A percentile compares a stretch with the other conserved stretches of the same genome.
Evolutionary conservation across 2,797 vertebrate species (phyloP).

Genomic region (Notolabrus celidotus): DNA sequence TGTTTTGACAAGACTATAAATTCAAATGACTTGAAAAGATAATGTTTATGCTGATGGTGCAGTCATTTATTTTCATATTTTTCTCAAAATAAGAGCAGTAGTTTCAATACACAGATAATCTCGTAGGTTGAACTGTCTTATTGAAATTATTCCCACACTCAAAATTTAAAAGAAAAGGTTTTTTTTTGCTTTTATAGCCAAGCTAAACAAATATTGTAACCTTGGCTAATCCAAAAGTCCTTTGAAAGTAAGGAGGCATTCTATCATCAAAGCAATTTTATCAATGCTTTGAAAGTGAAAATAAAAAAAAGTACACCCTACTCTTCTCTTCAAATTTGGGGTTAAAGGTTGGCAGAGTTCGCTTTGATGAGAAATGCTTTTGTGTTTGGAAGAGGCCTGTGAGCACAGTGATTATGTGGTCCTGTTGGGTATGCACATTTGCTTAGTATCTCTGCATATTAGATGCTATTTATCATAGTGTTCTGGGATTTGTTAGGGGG

Average conservation of each 20-base stretch:
- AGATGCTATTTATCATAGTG: constrained; percentile 31
- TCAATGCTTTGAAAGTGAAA: constrained; percentile 3
- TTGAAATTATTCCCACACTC: constrained; percentile 7
- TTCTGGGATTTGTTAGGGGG: no score
- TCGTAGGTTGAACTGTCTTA: constrained; percentile 16
- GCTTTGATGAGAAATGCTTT: constrained; percentile 9
- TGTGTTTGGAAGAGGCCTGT: constrained; percentile 1
- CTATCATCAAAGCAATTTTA: background rate
- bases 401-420: no score
- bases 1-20: background rate
- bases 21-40: background rate
- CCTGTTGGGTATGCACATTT: constrained; percentile 21
- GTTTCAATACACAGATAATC: constrained; percentile 1
- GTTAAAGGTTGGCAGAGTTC: constrained; percentile 6
- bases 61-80: background rate
- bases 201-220: background rate
- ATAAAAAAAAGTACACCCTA: background rate
- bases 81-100: background rate
- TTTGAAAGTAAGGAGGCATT: background rate
- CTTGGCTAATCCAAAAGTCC: background rate
- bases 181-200: background rate
- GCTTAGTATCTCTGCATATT: constrained; percentile 38
- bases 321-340: background rate
- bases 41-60: background rate
- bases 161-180: background rate